Conservation (phyloP, 2,113 vertebrate species). For the Neogale vison region DNA sequence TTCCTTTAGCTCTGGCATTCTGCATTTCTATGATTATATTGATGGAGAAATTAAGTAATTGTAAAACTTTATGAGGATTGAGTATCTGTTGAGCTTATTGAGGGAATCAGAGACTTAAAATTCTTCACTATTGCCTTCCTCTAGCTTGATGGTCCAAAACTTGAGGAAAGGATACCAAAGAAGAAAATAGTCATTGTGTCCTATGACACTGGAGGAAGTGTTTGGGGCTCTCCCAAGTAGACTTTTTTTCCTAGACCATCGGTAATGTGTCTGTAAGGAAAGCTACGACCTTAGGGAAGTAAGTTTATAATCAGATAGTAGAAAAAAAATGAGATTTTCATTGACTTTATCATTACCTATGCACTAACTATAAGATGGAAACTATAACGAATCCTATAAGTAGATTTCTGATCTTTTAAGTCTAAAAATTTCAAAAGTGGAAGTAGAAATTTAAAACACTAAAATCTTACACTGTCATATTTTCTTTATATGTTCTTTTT, state of each 20-base stretch:
- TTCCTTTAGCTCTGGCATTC: background rate
- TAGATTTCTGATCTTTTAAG: conserved; percentile 14
- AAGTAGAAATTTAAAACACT: background rate
- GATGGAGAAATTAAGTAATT: background rate
- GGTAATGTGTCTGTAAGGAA: conserved; percentile 11
- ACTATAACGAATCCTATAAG: background rate
- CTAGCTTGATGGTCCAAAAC: conserved; percentile 2
- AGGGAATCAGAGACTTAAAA: background rate
- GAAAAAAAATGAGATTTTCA: background rate
- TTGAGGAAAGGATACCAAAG: conserved; percentile 20
- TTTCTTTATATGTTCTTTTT: background rate
- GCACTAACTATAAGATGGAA: background rate
- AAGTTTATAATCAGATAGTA: conserved; percentile 8
- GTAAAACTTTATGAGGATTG: background rate
- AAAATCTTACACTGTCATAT: background rate
- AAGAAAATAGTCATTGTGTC: conserved; percentile 18
- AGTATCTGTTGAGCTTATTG: background rate
- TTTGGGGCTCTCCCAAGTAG: background rate
- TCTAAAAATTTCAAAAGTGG: background rate
- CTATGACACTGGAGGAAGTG: background rate
- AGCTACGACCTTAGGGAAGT: background rate
- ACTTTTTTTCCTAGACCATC: background rate
- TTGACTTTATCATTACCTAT: background rate
- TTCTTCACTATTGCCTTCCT: background rate
- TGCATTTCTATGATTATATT: background rate